Evolutionary conservation across 2,113 vertebrate species (phyloP), one percentile per base, ranked within the genome.

Genomic region (Callionymus lyra): DNA sequence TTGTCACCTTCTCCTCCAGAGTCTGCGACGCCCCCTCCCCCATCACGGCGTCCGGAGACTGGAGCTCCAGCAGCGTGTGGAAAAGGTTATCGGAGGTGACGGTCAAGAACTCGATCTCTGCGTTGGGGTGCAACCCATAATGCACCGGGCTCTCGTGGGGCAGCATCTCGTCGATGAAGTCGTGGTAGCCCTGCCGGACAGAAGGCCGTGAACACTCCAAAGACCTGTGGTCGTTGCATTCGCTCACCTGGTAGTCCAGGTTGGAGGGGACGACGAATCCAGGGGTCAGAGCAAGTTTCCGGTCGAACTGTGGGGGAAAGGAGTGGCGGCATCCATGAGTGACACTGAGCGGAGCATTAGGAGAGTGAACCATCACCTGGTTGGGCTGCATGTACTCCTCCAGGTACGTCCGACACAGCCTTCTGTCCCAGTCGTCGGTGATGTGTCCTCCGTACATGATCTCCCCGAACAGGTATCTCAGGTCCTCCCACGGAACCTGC

Each of bases 371-470:
- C 39, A 31, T 6, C 32, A 85, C 87, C 85, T 90, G 87, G 64
- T 86, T 84, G 34, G 84, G 84, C 50, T 89, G 86, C 85, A 91
- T 87, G 72, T 86, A 88, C 54, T 89, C 87, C 45, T 89, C 87
- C 45, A 91, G 74, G 63, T 89, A 88, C 2, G 84, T 86, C 32
- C 80, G 79, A 57, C 88, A 89, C 14, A 91, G 81, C 34, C 85
- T 73, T 50, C 86, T 76, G 70, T 87, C 86, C 85, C 85, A 89
- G 77, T 89, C 82, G 19, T 89, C 85, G 6, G 87, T 89, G 68
- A 89, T 88, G 74, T 89, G 88, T 56, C 87, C 86, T 35, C 86
- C 86, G n/a, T 86, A 87, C 86, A 88, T 89, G 47, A 89, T 87
- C 67, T 89, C 87, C 4, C 86, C 88, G 78, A 89, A 89, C 39